These are phyloP conservation scores for Cheilosia pagana DNA, from an alignment of 2,888 invertebrate genomes.

Conservation along the genomic window DNA sequence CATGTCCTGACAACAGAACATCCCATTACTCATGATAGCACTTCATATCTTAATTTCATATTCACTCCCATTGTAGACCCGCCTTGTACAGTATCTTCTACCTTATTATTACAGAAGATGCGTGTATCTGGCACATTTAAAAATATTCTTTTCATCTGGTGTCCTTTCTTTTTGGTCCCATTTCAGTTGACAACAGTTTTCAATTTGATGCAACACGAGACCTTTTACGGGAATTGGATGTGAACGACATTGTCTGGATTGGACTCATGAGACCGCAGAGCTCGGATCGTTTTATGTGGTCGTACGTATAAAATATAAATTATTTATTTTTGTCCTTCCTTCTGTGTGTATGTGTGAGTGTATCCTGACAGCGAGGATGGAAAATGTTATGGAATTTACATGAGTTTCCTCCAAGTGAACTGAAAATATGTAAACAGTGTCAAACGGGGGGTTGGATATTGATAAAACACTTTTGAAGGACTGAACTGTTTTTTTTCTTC, in stretches of 20 bases:
- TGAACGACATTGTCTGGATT: slow-evolving; percentile 91
- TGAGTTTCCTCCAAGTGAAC: slow-evolving; percentile 34
- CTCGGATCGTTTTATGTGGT: slow-evolving; percentile 90
- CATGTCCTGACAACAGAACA: slow-evolving; percentile 1
- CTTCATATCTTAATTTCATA: slow-evolving; percentile 26
- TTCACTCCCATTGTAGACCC: background rate
- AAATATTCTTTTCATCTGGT: slow-evolving; percentile 43
- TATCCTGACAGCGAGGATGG: slow-evolving; percentile 30
- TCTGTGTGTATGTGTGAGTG: background rate
- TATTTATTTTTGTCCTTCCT: slow-evolving; percentile 38
- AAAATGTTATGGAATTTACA: slow-evolving; percentile 28
- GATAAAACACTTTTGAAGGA: slow-evolving; percentile 33
- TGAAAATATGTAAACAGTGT: slow-evolving; percentile 50
- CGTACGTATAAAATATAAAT: slow-evolving; percentile 85
- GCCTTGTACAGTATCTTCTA: background rate
- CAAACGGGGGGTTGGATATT: slow-evolving; percentile 6
- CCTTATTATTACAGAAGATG: background rate
- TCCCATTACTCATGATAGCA: background rate
- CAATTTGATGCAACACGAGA: slow-evolving; percentile 91
- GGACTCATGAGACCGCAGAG: slow-evolving; percentile 89
- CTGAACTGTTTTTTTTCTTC: slow-evolving; percentile 36
- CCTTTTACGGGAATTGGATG: slow-evolving; percentile 90
- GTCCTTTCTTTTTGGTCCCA: slow-evolving; percentile 8
- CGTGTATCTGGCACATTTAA: slow-evolving; percentile 42
- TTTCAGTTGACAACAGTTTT: slow-evolving; percentile 89